Percentiles rank a stretch among this genome's conserved stretches.
phyloP scores from a whole-genome alignment of 2,113 vertebrate genomes.

The Promerops cafer region DNA sequence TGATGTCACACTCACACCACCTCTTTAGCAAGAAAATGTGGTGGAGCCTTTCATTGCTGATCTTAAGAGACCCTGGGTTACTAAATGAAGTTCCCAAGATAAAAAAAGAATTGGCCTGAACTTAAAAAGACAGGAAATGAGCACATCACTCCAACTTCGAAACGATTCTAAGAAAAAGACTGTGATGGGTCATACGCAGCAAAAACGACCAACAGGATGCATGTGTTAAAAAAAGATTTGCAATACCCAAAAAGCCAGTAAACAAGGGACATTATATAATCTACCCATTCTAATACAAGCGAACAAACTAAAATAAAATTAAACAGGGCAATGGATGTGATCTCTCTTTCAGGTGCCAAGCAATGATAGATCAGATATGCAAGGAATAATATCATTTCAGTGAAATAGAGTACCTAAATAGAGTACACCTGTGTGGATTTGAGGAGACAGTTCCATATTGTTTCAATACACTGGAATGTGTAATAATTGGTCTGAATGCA shows the following conservation, averaged over 20 bases:
- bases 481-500: neutral
- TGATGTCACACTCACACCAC: constrained; percentile 66
- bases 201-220: neutral
- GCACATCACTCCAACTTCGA: constrained; percentile 23
- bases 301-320: neutral
- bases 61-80: constrained; percentile 52
- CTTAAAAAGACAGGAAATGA: constrained; percentile 64
- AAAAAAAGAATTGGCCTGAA: constrained; percentile 38
- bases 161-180: neutral
- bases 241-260: neutral
- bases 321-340: neutral
- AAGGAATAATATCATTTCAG: neutral
- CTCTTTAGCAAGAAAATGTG: constrained; percentile 54
- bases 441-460: neutral
- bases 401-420: neutral
- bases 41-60: constrained; percentile 45
- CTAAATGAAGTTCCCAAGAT: constrained; percentile 57
- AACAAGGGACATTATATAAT: neutral
- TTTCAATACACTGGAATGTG: neutral
- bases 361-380: neutral
- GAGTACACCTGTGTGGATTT: neutral
- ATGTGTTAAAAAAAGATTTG: neutral
- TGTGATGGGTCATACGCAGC: neutral
- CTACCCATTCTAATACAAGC: neutral
- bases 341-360: neutral